Base-by-base conservation (phyloP, 1,140 invertebrate genomes). In the Chlorops oryzae region DNA sequence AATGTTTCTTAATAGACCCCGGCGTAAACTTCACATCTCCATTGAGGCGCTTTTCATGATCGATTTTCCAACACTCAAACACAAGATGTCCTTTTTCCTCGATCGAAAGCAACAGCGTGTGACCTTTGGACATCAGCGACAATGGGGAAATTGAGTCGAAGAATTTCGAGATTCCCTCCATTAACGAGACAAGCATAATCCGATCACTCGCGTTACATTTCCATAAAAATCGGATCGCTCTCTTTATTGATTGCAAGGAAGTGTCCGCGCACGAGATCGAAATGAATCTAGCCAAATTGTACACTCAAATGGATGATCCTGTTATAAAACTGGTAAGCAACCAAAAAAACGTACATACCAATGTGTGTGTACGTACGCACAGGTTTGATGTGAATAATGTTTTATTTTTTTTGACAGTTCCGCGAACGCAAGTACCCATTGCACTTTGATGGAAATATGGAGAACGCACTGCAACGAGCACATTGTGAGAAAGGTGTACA, bases 41-140 rank as follows among this genome's bases (percentile, higher is more conserved):
- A 63, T 78, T 24, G 83, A 86, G 54, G 82, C 80, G 1, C 67
- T 88, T 1, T 75, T 86, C 23, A 78, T 80, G 18, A 74, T 84
- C 2, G 82, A 83, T 52, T 84, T 84, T 61, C 76, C 76, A 4
- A 75, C 76, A 43, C 62, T 78, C 5, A 77, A 81, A 55, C 76
- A 82, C 21, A 83, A 83, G 62, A 81, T 86, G 59, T 72, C 78
- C 15, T 68, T 87, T 37, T 75, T 83, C 52, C 62, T 87, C 38
- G 84, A 88, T 62, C 72, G 82, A 56, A 75, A 74, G 39, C 70
- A 75, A 4, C 82, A 82, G 62, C 71, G 77, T 73, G 78, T 85
- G 76, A 77, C 69, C 0, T 46, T n/a, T 72, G 20, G 70, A 72
- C 43, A 68, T 72, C 4, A 77, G 71, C 59, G 56, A 55, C 2